Percentiles rank a stretch among this genome's conserved stretches.
Evolutionary conservation across 2,888 invertebrate species (phyloP).

Genomic region (Kuschelorhynchus macadamiae): DNA sequence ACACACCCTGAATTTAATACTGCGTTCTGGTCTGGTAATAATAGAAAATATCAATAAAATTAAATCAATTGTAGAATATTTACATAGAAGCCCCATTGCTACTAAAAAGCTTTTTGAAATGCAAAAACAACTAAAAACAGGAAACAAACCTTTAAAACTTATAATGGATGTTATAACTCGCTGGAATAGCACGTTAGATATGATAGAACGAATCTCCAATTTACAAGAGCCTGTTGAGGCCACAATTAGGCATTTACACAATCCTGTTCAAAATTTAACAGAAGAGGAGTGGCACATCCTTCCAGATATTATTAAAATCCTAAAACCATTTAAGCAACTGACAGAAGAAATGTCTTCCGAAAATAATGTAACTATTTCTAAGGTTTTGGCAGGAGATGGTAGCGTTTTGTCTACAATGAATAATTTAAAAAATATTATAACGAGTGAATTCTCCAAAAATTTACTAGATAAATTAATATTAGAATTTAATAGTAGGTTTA

Average conservation of each 20-base stretch:
- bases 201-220: slow-evolving; percentile 39
- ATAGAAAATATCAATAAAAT: slow-evolving; percentile 21
- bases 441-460: too few species aligned
- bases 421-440: slow-evolving; percentile 7
- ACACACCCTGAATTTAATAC: slow-evolving; percentile 39
- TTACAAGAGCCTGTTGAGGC: slow-evolving; percentile 43
- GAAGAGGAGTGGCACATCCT: slow-evolving; percentile 10
- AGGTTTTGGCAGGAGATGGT: slow-evolving; percentile 22
- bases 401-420: not conserved
- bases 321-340: slow-evolving; percentile 41
- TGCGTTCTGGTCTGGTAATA: slow-evolving; percentile 22
- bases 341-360: slow-evolving; percentile 40
- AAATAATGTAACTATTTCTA: slow-evolving; percentile 29
- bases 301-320: slow-evolving; percentile 18
- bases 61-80: slow-evolving; percentile 32
- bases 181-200: slow-evolving; percentile 53
- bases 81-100: slow-evolving; percentile 21
- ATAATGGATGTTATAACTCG: slow-evolving; percentile 49
- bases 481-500: too few species aligned
- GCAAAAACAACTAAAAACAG: slow-evolving; percentile 8
- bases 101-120: slow-evolving; percentile 4
- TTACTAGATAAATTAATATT: too few species aligned
- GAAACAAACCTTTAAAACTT: slow-evolving; percentile 5
- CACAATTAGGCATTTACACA: slow-evolving; percentile 22
- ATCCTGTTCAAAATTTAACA: slow-evolving; percentile 9